These are phyloP conservation scores for Gymnorhina tibicen DNA, from an alignment of 2,113 vertebrate genomes.

Conservation along the genomic window DNA sequence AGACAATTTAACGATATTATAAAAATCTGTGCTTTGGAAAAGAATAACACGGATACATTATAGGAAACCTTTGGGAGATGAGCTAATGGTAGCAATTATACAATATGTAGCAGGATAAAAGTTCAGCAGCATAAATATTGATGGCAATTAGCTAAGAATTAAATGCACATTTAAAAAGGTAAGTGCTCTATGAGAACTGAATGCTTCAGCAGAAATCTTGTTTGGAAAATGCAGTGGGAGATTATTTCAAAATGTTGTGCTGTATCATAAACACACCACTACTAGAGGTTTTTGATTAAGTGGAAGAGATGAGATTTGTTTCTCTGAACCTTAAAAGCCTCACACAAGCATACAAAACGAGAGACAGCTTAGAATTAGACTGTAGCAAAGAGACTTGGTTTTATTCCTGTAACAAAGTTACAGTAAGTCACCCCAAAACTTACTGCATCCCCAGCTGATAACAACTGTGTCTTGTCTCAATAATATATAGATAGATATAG, in stretches of 20 bases:
- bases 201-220: conserved; percentile 61
- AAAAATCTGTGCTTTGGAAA: conserved; percentile 32
- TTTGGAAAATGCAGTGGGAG: conserved; percentile 54
- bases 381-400: not conserved
- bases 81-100: conserved; percentile 68
- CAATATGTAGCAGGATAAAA: conserved; percentile 64
- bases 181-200: conserved; percentile 60
- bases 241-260: conserved; percentile 15
- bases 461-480: not conserved
- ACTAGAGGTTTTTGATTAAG: conserved; percentile 23
- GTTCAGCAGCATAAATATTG: conserved; percentile 71
- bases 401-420: not conserved
- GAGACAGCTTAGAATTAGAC: not conserved
- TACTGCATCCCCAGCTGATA: not conserved
- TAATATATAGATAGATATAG: not conserved
- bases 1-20: not conserved
- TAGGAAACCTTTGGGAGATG: conserved; percentile 60
- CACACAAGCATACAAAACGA: not conserved
- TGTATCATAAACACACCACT: conserved; percentile 39
- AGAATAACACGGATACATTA: conserved; percentile 16
- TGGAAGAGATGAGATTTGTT: conserved; percentile 13
- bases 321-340: conserved; percentile 23
- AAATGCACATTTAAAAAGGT: conserved; percentile 66
- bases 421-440: not conserved
- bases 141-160: conserved; percentile 71